Conservation (phyloP, 1,140 invertebrate genomes). For the Zaprionus nigranus region DNA sequence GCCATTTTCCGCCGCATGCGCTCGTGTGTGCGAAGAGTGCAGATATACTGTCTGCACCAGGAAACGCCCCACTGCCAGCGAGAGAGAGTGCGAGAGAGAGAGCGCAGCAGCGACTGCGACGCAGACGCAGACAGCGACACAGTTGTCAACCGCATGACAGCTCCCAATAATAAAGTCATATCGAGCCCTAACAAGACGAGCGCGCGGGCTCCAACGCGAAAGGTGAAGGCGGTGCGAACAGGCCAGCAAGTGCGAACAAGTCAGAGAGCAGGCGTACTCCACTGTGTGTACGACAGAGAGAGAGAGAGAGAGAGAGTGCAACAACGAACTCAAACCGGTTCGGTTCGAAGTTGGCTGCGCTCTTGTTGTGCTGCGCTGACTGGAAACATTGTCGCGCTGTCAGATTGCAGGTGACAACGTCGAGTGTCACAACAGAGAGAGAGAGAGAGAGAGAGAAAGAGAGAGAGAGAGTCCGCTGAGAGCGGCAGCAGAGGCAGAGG, state of each 20-base stretch:
- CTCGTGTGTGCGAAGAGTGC: constrained; percentile 38
- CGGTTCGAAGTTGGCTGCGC: constrained; percentile 18
- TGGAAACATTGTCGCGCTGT: constrained; percentile 63
- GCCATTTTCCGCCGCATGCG: constrained; percentile 63
- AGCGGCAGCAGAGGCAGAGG: background rate
- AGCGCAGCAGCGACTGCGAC: constrained; percentile 47
- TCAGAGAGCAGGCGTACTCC: background rate
- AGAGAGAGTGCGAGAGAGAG: constrained; percentile 30
- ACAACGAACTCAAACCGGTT: constrained; percentile 31
- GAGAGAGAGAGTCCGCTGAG: constrained; percentile 13
- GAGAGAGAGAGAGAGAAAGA: constrained; percentile 5
- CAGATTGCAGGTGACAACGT: constrained; percentile 76
- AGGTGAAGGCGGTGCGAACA: constrained; percentile 29
- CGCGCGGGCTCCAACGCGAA: constrained; percentile 38
- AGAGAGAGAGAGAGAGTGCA: constrained; percentile 1
- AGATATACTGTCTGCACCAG: constrained; percentile 23
- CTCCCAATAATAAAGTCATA: constrained; percentile 83
- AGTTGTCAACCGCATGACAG: constrained; percentile 82
- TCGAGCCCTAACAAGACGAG: constrained; percentile 73
- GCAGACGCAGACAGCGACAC: constrained; percentile 64
- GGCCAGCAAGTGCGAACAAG: constrained; percentile 9
- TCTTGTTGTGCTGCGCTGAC: constrained; percentile 36
- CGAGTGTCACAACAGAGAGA: constrained; percentile 64
- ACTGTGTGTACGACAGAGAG: background rate
- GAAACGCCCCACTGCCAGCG: constrained; percentile 60